Evolutionary conservation across 1,140 invertebrate species (phyloP), one percentile per base, ranked within the genome.

Genomic region (Ostrea denselamellosa): DNA sequence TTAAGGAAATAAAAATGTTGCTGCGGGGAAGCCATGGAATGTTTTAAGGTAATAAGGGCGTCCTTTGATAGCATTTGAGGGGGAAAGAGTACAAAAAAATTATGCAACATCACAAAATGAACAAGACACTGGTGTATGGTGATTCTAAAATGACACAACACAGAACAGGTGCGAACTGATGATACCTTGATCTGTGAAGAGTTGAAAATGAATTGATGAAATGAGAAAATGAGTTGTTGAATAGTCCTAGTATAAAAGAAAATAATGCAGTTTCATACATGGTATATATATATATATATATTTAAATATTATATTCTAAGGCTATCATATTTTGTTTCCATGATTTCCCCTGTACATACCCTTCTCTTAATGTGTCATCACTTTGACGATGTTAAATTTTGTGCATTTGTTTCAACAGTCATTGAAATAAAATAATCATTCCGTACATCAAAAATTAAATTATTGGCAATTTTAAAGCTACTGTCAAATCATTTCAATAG

Each of bases 131-230:
- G 19, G 56, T 58, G 10, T 14, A 44, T 44, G 34, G 34, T 44
- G 5, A 44, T 44, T 44, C 2, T 44, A 44, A 1, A 44, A 44
- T 5, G 34, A 44, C 34, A 44, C 34, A 44, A 44, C 34, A 44
- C 34, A 44, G 34, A 44, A 5, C 34, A 44, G 34, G 34, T 44
- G 34, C 34, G 34, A 44, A 5, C 5, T 44, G 5, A 44, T 44
- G 34, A 44, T 28, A 71, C n/a, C 65, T 71, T 71, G 65, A 22
- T 71, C 65, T 71, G 25, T 25, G 65, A 28, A 5, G 65, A 71
- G 65, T 71, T 71, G n/a, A 71, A 71, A 71, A 71, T 71, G 65
- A 71, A 10, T 25, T 71, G 65, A 28, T 28, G n/a, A 28, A 71
- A 71, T 71, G 65, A 8, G 8, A 25, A 28, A 28, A 71, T 71